phyloP scores from a whole-genome alignment of 35 echinoderm and acorn worm species.

The Heliocidaris erythrogramma region DNA sequence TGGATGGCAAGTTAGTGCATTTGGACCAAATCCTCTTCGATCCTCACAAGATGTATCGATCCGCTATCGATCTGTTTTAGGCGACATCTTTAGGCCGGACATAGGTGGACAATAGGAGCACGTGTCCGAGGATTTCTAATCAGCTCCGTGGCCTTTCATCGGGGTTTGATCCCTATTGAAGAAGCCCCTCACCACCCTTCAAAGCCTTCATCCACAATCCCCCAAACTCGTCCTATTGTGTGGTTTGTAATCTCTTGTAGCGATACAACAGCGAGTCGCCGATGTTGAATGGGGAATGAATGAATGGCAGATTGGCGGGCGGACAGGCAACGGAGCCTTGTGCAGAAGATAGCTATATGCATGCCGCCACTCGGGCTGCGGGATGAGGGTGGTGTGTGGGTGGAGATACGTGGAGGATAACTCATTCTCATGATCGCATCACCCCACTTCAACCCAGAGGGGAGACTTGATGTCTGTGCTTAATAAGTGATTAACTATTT shows the following conservation, averaged over 20 bases:
- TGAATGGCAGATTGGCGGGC: not conserved
- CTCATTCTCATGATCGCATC: not conserved
- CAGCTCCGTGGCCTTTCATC: constrained; percentile 20
- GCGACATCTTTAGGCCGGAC: constrained; percentile 38
- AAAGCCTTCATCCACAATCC: not conserved
- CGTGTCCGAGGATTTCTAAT: constrained; percentile 46
- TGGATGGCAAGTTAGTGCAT: not conserved
- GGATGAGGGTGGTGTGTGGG: not conserved
- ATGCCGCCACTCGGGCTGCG: not conserved
- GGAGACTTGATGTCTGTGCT: not conserved
- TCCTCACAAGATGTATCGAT: not conserved
- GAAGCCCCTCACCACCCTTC: not conserved
- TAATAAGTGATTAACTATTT: not conserved
- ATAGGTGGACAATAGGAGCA: constrained; percentile 26
- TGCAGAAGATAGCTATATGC: not conserved
- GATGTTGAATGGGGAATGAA: not conserved
- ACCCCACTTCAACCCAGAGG: not conserved
- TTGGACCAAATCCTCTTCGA: constrained; percentile 2
- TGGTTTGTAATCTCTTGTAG: constrained; percentile 40
- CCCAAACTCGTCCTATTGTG: constrained; percentile 2
- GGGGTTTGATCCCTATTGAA: not conserved
- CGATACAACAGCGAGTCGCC: not conserved
- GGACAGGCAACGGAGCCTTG: not conserved
- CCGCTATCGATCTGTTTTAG: constrained; percentile 43
- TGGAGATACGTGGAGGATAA: not conserved